Evolutionary conservation across 1,140 invertebrate genomes (phyloP), one percentile per base, ranked within the genome.

Genomic region (Cherax destructor): DNA sequence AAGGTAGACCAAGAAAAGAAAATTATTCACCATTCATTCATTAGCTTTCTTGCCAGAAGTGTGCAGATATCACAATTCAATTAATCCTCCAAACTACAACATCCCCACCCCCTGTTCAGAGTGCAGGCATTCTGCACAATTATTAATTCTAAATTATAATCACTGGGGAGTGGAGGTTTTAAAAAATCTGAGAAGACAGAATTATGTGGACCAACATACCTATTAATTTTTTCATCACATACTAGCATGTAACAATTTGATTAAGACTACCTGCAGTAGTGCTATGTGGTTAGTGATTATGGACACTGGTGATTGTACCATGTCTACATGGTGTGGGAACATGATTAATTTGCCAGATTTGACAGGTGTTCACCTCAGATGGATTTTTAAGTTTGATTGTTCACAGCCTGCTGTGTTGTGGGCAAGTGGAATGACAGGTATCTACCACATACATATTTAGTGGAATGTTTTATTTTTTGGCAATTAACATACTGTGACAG

Each of bases 381-480:
- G 30, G 65, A 83, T 79, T 89, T 74, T 52, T 77, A 61, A 78
- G 85, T 59, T 76, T 21, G 13, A 9, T 21, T 11, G 86, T 81
- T 83, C 74, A 74, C 65, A 76, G n/a, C 74, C 49, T 89, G 80
- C 61, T 78, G 77, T n/a, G 76, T 78, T 78, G 85, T 76, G 72
- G 7, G 11, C 24, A 86, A n/a, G 30, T 86, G 74, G 50, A 77
- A 74, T 86, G 76, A 50, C 56, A 76, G 56, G 76, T 86, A 86
- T 77, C 74, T 77, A 59, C 49, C 50, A 86, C 72, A 49, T 81
- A 89, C 87, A 86, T 77, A 83, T 89, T 76, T 74, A 89, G 56
- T 74, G 18, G 79, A 89, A 89, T 81, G 50, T 89, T 89, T 89
- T 76, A 83, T 89, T 89, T 87, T 89, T 89, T 89, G 87, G 87